Evolutionary conservation across 2,797 vertebrate species (phyloP).

Genomic region (Lagocephalus sceleratus): DNA sequence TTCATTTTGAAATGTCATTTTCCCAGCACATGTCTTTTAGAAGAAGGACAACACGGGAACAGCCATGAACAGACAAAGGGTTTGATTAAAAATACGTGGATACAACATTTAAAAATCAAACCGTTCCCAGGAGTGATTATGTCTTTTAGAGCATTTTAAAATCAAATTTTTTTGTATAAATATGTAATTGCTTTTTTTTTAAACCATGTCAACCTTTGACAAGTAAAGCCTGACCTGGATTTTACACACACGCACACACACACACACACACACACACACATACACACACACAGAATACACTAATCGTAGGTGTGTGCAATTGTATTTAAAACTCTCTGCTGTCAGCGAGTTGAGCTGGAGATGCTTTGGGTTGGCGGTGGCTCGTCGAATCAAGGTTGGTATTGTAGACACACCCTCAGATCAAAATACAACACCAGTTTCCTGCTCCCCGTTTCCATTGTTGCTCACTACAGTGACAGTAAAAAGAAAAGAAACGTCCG

Average conservation of each 20-base stretch:
- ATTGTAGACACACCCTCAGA: no score
- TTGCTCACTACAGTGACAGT: neutral
- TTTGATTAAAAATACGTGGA: conserved; percentile 55
- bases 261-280: no score
- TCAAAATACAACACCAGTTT: no score
- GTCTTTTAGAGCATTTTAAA: conserved; percentile 39
- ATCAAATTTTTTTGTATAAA: conserved; percentile 19
- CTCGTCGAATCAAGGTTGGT: no score
- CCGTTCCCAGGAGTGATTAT: conserved; percentile 33
- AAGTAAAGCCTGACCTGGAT: conserved; percentile 16
- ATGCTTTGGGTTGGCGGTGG: no score
- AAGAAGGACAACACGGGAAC: conserved; percentile 55
- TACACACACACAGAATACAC: no score
- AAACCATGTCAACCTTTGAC: conserved; percentile 24
- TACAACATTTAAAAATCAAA: conserved; percentile 62
- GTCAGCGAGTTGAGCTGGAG: no score
- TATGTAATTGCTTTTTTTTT: conserved; percentile 9
- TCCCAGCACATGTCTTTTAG: conserved; percentile 55
- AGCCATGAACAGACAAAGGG: conserved; percentile 60
- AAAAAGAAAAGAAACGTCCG: conserved; percentile 1
- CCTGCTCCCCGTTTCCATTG: no score
- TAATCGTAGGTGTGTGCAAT: no score
- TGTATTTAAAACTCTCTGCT: no score
- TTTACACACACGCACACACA: neutral
- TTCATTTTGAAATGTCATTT: conserved; percentile 22